Base-by-base conservation (phyloP, 2,888 invertebrate species). In the Aleiodes alternator region DNA sequence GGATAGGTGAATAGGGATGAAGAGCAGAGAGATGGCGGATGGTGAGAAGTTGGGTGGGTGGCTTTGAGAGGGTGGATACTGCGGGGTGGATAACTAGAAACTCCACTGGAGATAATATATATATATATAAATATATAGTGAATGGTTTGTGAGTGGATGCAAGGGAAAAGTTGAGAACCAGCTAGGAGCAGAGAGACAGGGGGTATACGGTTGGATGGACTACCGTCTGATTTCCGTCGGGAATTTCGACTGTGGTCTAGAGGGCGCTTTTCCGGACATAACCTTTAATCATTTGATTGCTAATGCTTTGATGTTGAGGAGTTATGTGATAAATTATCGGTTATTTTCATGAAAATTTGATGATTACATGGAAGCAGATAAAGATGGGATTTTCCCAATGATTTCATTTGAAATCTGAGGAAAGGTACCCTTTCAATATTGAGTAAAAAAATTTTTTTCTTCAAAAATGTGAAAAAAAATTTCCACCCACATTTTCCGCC, bases 251-350 rank as follows among this genome's bases (percentile, higher is more conserved):
- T 68, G 68, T 31, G 68, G 61, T 55, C 23, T 23, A 38, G 69
- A 51, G 57, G 38, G 77, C 76, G 43, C 43, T 43, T 43, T 43
- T 43, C 43, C 43, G 43, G 43, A 43, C 43, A 43, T 43, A 77
- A 78, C 82, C 84, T 84, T 84, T 84, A 84, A 84, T 84, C 83
- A 84, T 82, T 82, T 80, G 82, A 84, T 83, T 83, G 82, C 78
- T 69, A 61, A 66, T 50, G 73, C 76, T 78, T 78, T 75, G 79
- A 77, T 75, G 76, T 14, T 69, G 23, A 72, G 74, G 14, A 6
- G 66, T 57, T 72, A 59, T 68, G 5, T 69, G 53, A 48, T 76
- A 55, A 48, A 57, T 43, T 71, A 34, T 51, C 34, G 43, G 51
- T 23, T 59, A 66, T 43, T 23, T 53, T 3, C 50, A 8, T 43